Evolutionary conservation across 2,888 invertebrate genomes (phyloP), one percentile per base, ranked within the genome.

Genomic region (Drosophila rellima): DNA sequence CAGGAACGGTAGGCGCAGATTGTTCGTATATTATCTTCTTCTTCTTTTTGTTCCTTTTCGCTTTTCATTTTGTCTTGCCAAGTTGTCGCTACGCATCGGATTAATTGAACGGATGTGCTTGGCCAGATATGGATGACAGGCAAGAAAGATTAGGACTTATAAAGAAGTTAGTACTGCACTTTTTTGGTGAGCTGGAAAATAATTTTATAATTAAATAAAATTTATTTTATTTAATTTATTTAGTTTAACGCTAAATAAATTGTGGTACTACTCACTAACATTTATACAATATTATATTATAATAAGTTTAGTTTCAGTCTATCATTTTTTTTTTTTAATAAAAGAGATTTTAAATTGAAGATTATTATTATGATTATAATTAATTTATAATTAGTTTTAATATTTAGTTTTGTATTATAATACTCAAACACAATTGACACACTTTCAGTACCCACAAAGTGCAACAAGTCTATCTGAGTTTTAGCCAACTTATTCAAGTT

Each of bases 41-140:
- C 44, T 62, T 55, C 48, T 40, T 29, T 23, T 45, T 39, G 42
- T 29, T 20, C 26, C 20, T 23, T 13, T 29, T 20, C n/a, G n/a
- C n/a, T n/a, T 26, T 26, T 26, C 26, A 26, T 31, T 3, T 15
- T 42, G 37, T 13, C 11, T 35, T 62, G 44, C 7, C 40, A 35
- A 56, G 68, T 59, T 70, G 67, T 67, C 61, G 60, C 35, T 65
- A 74, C 67, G 85, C 82, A 74, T 57, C 44, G 80, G 85, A 85
- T 88, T 84, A 83, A 85, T 83, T 84, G 82, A 77, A 63, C 74
- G 74, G 66, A 76, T 85, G 80, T 73, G 69, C 45, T 33, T 57
- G 57, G 35, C 57, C 70, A 45, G 57, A 17, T 51, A 48, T 63
- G 60, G 50, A 35, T 47, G 40, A 39, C 42, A 63, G 60, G 6